Conservation (phyloP, 1,140 invertebrate genomes). For the Hyles euphorbiae region DNA sequence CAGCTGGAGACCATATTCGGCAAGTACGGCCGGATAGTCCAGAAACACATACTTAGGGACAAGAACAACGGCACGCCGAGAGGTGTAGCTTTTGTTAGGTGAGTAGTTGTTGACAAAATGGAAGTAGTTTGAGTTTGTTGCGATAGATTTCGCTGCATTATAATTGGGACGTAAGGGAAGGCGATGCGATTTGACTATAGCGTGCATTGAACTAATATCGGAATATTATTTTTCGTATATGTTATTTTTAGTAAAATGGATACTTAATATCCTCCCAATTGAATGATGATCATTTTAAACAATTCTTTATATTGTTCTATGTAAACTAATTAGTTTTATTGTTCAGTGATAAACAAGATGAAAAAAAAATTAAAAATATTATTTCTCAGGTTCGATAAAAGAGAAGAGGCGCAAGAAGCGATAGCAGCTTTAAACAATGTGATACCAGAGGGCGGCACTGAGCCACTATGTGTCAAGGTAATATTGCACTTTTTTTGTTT, state of each 20-base stretch:
- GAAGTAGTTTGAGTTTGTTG: too few relatives aligned
- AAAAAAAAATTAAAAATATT: slow-evolving; percentile 1
- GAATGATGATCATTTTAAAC: too few relatives aligned
- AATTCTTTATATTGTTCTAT: too few relatives aligned
- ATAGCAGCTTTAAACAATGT: slow-evolving; percentile 90
- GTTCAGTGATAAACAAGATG: background rate
- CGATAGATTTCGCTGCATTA: too few relatives aligned
- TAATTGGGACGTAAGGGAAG: too few relatives aligned
- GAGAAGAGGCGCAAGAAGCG: slow-evolving; percentile 91
- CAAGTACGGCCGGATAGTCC: slow-evolving; percentile 91
- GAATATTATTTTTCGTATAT: too few relatives aligned
- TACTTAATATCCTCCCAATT: too few relatives aligned
- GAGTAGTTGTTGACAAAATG: slow-evolving; percentile 34
- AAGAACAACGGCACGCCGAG: slow-evolving; percentile 90
- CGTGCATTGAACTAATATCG: too few relatives aligned
- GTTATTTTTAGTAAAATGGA: too few relatives aligned
- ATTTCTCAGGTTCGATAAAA: slow-evolving; percentile 81
- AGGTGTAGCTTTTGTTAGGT: slow-evolving; percentile 96
- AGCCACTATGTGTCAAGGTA: slow-evolving; percentile 88
- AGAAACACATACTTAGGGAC: slow-evolving; percentile 92
- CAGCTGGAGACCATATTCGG: slow-evolving; percentile 90
- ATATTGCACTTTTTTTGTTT: background rate
- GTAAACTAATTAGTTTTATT: background rate
- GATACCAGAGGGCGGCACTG: slow-evolving; percentile 87
- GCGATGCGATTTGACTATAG: too few relatives aligned